Base-by-base conservation (phyloP, 2,797 vertebrate genomes). In the Coranthus polyacanthus region DNA sequence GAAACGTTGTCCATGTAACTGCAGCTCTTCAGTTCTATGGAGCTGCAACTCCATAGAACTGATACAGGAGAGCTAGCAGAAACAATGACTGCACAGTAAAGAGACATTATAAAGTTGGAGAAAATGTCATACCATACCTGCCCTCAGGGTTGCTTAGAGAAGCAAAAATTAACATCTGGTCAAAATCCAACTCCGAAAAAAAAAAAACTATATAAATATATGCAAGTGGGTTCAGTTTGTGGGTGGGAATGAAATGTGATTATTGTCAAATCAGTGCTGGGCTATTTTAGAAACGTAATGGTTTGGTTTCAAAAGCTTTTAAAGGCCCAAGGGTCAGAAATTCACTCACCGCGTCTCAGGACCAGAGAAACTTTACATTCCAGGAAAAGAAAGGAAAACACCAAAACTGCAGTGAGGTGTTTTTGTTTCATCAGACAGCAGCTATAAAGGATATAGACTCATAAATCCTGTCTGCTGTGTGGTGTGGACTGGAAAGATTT, bases 371-470 rank as follows among this genome's bases (percentile, higher is more conserved):
- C 17, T 49, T 45, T 2, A 38, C 21, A 16, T 49, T 62, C 63
- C 62, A 53, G 6, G 37, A 54, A 44, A 17, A 72, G 53, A 63
- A 42, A 68, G 66, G 21, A 36, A 57, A 78, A 65, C 69, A 68
- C 9, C 26, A 5, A 5, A 44, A 51, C 17, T 13, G 18, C 55
- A 45, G 15, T 0, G n/a, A 67, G 32, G 6, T 56, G 71, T 69
- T 83, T 80, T 71, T n/a, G 38, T 79, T 80, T 70, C 66, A 71
- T 74, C 59, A 54, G 62, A 50, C 53, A 24, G 72, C 57, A 64
- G 61, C 81, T 77, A 67, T 18, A 24, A 50, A 20, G 51, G 74
- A 62, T 54, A 9, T 1, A 3, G 15, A 34, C n/a, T n/a, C 56
- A 6, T 11, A 73, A 70, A 69, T 44, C 65, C 68, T 15, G 47